These are phyloP conservation scores for Myiopsitta monachus DNA, from an alignment of 2,113 vertebrate species.

Conservation along the genomic window DNA sequence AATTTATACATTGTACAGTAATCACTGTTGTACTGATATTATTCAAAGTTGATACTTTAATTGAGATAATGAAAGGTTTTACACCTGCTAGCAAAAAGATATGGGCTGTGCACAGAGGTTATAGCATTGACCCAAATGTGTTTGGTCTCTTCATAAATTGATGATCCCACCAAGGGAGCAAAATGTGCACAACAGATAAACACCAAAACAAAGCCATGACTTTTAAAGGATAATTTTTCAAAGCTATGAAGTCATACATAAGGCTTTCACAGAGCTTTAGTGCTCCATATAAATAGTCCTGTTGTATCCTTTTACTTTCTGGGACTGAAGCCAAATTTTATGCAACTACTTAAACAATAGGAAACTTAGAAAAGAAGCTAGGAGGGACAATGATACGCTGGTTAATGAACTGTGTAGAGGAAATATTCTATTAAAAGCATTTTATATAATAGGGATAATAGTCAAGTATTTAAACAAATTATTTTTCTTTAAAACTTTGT, in stretches of 20 bases:
- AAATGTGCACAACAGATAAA: neutral
- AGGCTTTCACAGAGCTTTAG: neutral
- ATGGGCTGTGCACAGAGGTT: rapidly evolving
- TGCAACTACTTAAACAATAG: neutral
- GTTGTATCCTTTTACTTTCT: neutral
- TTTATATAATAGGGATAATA: neutral
- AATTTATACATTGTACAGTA: neutral
- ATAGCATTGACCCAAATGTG: rapidly evolving
- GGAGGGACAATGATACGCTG: neutral
- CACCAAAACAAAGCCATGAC: neutral
- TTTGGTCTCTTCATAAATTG: neutral
- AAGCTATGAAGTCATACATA: neutral
- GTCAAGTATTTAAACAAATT: neutral
- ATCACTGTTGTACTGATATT: neutral
- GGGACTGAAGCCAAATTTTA: neutral
- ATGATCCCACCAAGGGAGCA: neutral
- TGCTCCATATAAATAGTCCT: neutral
- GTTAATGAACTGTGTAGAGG: neutral
- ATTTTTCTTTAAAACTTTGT: neutral
- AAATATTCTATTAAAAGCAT: neutral
- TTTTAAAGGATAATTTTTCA: neutral
- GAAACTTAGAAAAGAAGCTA: neutral
- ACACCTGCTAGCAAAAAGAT: neutral
- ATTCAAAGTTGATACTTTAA: neutral
- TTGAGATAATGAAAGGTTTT: neutral